Conservation (phyloP, 2,797 vertebrate genomes). For the Antennarius maculatus region DNA sequence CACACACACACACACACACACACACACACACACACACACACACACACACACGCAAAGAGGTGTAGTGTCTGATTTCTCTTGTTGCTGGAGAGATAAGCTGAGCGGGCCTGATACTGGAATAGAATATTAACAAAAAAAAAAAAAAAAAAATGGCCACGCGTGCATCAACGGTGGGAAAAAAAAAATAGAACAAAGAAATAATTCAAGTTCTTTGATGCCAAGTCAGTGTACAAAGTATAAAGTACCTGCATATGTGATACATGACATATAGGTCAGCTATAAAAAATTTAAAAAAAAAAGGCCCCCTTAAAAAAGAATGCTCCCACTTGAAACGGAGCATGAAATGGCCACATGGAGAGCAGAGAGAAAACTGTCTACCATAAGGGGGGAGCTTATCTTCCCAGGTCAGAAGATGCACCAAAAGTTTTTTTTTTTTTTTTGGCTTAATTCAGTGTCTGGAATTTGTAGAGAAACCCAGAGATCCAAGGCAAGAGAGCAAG, state of each 20-base stretch:
- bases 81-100: conserved; percentile 64
- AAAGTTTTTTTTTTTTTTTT: conserved; percentile 66
- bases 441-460: conserved; percentile 80
- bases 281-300: conserved; percentile 54
- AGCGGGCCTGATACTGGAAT: conserved; percentile 70
- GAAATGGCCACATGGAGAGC: conserved; percentile 77
- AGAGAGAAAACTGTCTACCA: conserved; percentile 80
- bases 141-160: conserved; percentile 69
- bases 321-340: conserved; percentile 68
- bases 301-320: conserved; percentile 73
- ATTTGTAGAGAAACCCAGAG: conserved; percentile 71
- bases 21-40: conserved; percentile 11
- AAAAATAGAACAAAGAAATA: conserved; percentile 59
- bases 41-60: conserved; percentile 48
- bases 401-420: conserved; percentile 76
- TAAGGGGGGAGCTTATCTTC: conserved; percentile 79
- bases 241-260: conserved; percentile 85
- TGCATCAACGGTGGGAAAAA: conserved; percentile 51
- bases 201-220: conserved; percentile 79
- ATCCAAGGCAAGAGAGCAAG: conserved; percentile 65
- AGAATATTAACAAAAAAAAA: conserved; percentile 75
- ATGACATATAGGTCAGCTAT: conserved; percentile 85
- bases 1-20: conserved; percentile 30
- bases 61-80: conserved; percentile 74
- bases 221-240: conserved; percentile 81